Base-by-base conservation (phyloP, 2,797 vertebrate genomes). In the Sparidentex hasta region DNA sequence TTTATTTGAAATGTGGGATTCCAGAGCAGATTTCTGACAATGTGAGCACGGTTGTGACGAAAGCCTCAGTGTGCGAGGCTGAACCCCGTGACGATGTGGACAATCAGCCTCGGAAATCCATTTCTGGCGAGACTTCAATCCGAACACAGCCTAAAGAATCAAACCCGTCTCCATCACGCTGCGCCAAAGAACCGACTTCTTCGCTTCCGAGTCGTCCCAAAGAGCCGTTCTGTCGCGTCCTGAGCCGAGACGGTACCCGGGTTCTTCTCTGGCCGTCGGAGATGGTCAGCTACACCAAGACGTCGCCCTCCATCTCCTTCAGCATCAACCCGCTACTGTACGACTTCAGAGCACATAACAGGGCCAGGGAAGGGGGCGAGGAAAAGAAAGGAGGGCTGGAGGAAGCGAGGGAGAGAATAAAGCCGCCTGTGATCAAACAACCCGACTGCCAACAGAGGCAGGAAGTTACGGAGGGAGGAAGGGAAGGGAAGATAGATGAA, bases 251-350 rank as follows among this genome's bases (percentile, higher is more conserved):
- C 3, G 95, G 96, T 1, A 93, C 93, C 21, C 94, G 94, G 33
- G 83, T 97, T 77, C 96, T 98, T 76, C 97, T 96, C 59, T 98
- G 97, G 97, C 97, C 97, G 1, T 95, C 97, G 0, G 97, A 98
- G 92, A 97, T 98, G 97, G 81, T 98, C 52, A 90, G 88, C 81
- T 96, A 96, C 78, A 98, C 97, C 44, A 93, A 81, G 61, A 96
- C 95, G 0, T 91, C 92, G 3, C 97, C 97, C 29, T 94, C 96
- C 0, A 84, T 98, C 87, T 97, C 97, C 43, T 97, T 96, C 9
- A 96, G 97, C 47, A 96, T 97, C 69, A 98, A 98, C 89, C 97
- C 97, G 78, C 94, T 98, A 33, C 96, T 96, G 81, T 97, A 94
- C 3, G 91, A 94, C 88, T 94, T 94, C 90, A 93, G 89, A 87